Evolutionary conservation across 2,113 vertebrate genomes (phyloP), one percentile per base, ranked within the genome.

Genomic region (Cyphomyrus plagiostoma): DNA sequence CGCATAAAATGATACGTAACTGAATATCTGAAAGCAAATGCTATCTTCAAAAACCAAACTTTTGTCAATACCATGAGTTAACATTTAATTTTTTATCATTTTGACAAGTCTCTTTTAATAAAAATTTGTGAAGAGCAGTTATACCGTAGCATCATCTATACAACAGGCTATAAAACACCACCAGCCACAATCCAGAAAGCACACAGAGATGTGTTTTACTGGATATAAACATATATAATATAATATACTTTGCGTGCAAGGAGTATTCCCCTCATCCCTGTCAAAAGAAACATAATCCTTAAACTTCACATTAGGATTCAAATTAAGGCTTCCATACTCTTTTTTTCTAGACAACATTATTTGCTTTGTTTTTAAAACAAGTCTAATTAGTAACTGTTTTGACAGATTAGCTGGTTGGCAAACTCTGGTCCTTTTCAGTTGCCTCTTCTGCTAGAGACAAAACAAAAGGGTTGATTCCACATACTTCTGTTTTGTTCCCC

Each of bases 161-260:
- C 96, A 97, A 98, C 97, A 98, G 97, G 97, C 97, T 98, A 96
- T 96, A 98, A 98, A 98, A 98, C 97, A 95, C 97, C 97, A 97
- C 94, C 95, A 97, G 92, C 96, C 96, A 97, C 96, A 96, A 96
- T 97, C 96, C 97, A 97, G 97, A 97, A 96, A 96, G 95, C 96
- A 97, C 96, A 96, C 96, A 96, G 97, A 97, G 95, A 96, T 97
- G 96, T 96, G 95, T 95, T 96, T 96, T 96, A 96, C 97, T 96
- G 91, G 95, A 98, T 99, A 99, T 97, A 99, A 99, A 99, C 98
- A 98, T 98, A 98, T 98, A 97, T 98, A 99, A 80, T 80, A 96
- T 99, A 98, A 99, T 97, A 98, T 98, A 98, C 96, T 98, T 98
- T 97, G 98, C 98, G 98, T 99, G 98, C 98, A 99, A 97, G 97